Evolutionary conservation across 2,797 vertebrate genomes (phyloP), one percentile per base, ranked within the genome.

Genomic region (Phyllotis vaccarum): DNA sequence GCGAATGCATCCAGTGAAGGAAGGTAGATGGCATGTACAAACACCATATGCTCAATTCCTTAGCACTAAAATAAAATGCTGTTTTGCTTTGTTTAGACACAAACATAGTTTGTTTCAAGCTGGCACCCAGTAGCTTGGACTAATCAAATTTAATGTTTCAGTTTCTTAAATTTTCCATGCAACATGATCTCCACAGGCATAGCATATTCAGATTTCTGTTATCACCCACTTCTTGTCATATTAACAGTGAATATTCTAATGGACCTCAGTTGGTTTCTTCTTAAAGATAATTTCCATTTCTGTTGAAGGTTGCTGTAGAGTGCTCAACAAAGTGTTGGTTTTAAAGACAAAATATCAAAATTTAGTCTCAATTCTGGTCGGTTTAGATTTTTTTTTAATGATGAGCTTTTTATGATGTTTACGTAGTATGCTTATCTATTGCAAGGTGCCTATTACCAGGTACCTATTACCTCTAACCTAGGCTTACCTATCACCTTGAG

Each of bases 121-220:
- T 16, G 31, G 40, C 3, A 70, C 80, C 29, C 64, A 40, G 66
- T 72, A 72, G 29, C 10, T 88, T 72, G 13, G 19, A 29, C n/a
- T n/a, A n/a, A n/a, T n/a, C n/a, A n/a, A 95, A 79, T 8, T 91
- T 49, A 62, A 54, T 43, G 40, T 93, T 91, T 95, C 87, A 52
- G 1, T 80, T 66, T 85, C 64, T 94, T 43, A 49, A 54, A 56
- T 56, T 43, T 24, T 1, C 27, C 49, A 79, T 64, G 13, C 22
- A 82, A 62, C 7, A 8, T 62, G 1, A 80, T 87, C 34, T 86
- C 66, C 6, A 24, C 14, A n/a, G 5, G 10, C n/a, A 27, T 0
- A 19, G 66, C 2, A 21, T 31, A n/a, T 72, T 72, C 34, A 83
- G 40, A 40, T 75, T 46, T 31, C 17, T 19, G 1, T 11, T 49